phyloP scores from a whole-genome alignment of 2,888 invertebrate species.

The Saturnia japonica region DNA sequence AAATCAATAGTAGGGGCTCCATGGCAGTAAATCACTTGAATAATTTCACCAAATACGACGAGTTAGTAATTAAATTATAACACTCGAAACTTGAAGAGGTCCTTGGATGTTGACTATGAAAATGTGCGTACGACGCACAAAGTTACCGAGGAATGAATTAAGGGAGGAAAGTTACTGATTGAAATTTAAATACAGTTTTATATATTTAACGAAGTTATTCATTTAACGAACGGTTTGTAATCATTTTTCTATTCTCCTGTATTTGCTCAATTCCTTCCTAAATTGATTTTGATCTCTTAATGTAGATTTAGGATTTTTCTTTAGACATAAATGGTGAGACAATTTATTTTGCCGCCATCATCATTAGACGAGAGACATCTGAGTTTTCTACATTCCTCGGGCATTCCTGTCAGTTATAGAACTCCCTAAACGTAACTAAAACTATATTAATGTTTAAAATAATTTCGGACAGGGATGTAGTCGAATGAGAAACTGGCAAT shows the following conservation, averaged over 20 bases:
- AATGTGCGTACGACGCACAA: slow-evolving; percentile 31
- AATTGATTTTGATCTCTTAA: background rate
- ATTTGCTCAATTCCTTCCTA: background rate
- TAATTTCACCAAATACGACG: slow-evolving; percentile 56
- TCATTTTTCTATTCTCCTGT: background rate
- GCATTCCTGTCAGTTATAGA: background rate
- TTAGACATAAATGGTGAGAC: background rate
- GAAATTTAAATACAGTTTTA: slow-evolving; percentile 13
- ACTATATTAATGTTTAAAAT: no score
- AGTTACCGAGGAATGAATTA: slow-evolving; percentile 15
- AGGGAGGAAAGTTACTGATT: slow-evolving; percentile 7
- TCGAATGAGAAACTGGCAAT: no score
- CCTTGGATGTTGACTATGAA: slow-evolving; percentile 38
- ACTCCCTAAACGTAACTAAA: no score
- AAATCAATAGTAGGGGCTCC: slow-evolving; percentile 29
- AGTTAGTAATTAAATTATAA: slow-evolving; percentile 62
- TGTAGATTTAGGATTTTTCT: background rate
- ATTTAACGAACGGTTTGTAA: background rate
- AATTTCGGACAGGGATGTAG: no score
- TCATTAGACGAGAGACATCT: background rate
- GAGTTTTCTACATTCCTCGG: background rate
- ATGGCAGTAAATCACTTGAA: slow-evolving; percentile 52
- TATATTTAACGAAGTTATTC: slow-evolving; percentile 5
- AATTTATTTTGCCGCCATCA: background rate
- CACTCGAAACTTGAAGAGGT: slow-evolving; percentile 51